Base-by-base conservation (phyloP, 2,797 vertebrate species). In the Eospalax fontanierii region DNA sequence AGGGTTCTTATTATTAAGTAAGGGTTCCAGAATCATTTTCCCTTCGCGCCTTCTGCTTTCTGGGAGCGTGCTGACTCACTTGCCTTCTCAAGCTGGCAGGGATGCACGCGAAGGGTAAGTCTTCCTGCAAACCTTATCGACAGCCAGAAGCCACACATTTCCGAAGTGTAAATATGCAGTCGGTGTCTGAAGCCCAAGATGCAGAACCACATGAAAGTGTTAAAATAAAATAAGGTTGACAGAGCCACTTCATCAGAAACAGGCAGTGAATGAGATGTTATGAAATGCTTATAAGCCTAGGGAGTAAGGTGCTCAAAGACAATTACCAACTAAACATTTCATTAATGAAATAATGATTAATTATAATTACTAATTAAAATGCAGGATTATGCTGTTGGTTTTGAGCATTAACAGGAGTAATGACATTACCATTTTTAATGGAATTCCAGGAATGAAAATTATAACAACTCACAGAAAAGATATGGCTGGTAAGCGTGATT, bases 321-420 rank as follows among this genome's bases (percentile, higher is more conserved):
- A 98, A 98, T 99, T 98, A 98, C 98, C 97, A 98, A 97, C 98
- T 98, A 98, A 99, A 98, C 98, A 99, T 98, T 98, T 97, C 98
- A 98, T 99, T 99, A 99, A 98, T 98, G 98, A 98, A 98, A 98
- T 98, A 98, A 99, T 98, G 98, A 99, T 99, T 99, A 98, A 99
- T 98, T 99, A 98, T 98, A 98, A 98, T 98, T 98, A 97, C 98
- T 99, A 99, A 99, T 99, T 99, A 98, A 99, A 99, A 99, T 98
- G 97, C 98, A 98, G 98, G 98, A 99, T 99, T 98, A 98, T 97
- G 96, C 97, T 98, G 98, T 98, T 98, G 98, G 98, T 98, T 98
- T 98, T 98, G 98, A 98, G 98, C 97, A 98, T 98, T 98, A 99
- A 97, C 97, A 97, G 96, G 97, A 99, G 96, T 98, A 98, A 99